phyloP scores from a whole-genome alignment of 2,888 invertebrate genomes.

The Parapristionchus giblindavisi region DNA sequence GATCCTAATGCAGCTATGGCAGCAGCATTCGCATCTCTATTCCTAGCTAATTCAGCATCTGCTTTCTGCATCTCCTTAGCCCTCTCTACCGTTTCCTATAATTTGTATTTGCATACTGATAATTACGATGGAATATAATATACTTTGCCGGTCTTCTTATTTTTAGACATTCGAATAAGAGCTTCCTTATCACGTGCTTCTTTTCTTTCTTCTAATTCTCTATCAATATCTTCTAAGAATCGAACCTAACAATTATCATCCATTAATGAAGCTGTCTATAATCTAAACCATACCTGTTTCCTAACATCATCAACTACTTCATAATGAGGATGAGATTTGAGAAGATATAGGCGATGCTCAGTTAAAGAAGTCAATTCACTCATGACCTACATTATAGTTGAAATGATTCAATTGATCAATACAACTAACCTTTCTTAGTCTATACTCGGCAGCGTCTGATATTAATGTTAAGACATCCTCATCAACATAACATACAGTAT shows the following conservation, averaged over 20 bases:
- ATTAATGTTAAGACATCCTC: constrained; percentile 81
- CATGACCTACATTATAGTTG: constrained; percentile 75
- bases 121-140: too few species aligned
- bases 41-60: constrained; percentile 31
- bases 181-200: constrained; percentile 73
- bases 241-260: constrained; percentile 79
- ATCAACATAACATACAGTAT: constrained; percentile 52
- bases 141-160: constrained; percentile 35
- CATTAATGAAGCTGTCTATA: not conserved
- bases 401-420: not conserved
- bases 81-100: constrained; percentile 35
- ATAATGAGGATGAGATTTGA: constrained; percentile 86
- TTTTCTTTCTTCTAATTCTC: constrained; percentile 89
- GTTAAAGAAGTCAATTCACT: constrained; percentile 90
- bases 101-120: too few species aligned
- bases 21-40: constrained; percentile 37
- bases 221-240: constrained; percentile 94
- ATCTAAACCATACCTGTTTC: constrained; percentile 86
- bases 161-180: constrained; percentile 30
- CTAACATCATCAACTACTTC: constrained; percentile 88
- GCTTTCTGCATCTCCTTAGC: constrained; percentile 39
- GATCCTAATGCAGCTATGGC: constrained; percentile 30
- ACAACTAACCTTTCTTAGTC: constrained; percentile 84
- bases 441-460: constrained; percentile 92
- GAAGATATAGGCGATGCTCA: constrained; percentile 90